Percentiles rank a stretch among this genome's conserved stretches.
These are phyloP conservation scores for Oncorhynchus keta DNA, from an alignment of 2,113 vertebrate species.

Conservation along the genomic window DNA sequence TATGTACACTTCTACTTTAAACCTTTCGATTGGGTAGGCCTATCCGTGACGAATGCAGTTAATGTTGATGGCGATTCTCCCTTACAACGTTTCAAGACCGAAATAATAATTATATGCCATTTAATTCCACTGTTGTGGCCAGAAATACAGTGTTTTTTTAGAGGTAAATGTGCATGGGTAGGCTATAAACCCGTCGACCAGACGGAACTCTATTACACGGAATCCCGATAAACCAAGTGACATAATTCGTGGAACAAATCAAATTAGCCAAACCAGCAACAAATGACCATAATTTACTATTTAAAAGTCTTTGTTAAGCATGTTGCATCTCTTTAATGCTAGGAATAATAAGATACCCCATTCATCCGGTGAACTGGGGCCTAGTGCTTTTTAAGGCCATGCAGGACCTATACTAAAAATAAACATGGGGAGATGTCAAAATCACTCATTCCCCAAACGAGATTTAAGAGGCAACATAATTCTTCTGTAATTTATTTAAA, in stretches of 20 bases:
- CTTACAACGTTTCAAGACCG: constrained; percentile 1
- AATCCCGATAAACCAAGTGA: constrained; percentile 39
- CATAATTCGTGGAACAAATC: constrained; percentile 51
- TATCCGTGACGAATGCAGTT: constrained; percentile 1
- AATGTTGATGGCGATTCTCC: background rate
- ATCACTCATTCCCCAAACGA: constrained; percentile 12
- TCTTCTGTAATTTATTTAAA: constrained; percentile 30
- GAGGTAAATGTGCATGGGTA: constrained; percentile 1
- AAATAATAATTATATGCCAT: constrained; percentile 2
- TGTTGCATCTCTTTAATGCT: constrained; percentile 19
- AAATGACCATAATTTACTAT: constrained; percentile 43
- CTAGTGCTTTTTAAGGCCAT: too few relatives aligned
- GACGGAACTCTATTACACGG: constrained; percentile 11
- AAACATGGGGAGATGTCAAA: background rate
- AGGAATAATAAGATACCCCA: constrained; percentile 22
- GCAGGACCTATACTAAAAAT: too few relatives aligned
- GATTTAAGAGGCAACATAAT: constrained; percentile 2
- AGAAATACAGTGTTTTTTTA: constrained; percentile 15
- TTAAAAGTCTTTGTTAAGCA: constrained; percentile 28
- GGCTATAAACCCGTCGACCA: background rate
- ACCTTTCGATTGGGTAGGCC: background rate
- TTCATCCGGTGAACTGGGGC: constrained; percentile 6
- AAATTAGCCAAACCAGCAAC: constrained; percentile 42
- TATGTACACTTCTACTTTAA: too few relatives aligned
- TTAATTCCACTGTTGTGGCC: constrained; percentile 14